Percentiles rank a stretch among this genome's conserved stretches.
These are phyloP conservation scores for Monochamus saltuarius DNA, from an alignment of 1,140 invertebrate species.

Conservation along the genomic window DNA sequence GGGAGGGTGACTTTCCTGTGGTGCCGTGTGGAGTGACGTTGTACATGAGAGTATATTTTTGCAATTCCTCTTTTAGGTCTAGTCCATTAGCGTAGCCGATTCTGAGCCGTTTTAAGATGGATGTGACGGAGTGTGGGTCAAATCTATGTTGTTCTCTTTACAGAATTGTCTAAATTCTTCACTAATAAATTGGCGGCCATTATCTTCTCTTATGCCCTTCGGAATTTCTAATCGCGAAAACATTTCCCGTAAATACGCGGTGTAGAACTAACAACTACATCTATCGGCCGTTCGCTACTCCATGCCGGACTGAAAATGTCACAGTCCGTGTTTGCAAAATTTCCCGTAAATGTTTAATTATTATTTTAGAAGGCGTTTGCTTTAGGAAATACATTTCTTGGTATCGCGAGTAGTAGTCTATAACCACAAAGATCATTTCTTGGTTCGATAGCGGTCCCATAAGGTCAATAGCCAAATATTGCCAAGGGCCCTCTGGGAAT, in stretches of 20 bases:
- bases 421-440: conserved; percentile 30
- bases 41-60: conserved; percentile 45
- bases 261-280: too few species aligned
- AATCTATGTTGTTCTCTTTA: conserved; percentile 29
- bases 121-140: conserved; percentile 36
- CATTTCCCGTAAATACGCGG: too few species aligned
- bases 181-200: conserved; percentile 37
- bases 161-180: conserved; percentile 37
- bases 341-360: conserved; percentile 17
- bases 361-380: conserved; percentile 7
- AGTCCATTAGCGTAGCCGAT: background rate
- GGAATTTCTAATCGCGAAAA: conserved; percentile 28
- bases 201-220: conserved; percentile 34
- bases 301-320: too few species aligned
- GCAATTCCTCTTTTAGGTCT: conserved; percentile 32
- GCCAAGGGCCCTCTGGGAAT: conserved; percentile 38
- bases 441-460: conserved; percentile 33
- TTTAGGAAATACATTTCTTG: conserved; percentile 29
- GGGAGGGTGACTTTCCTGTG: conserved; percentile 40
- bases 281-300: too few species aligned
- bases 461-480: conserved; percentile 32
- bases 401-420: conserved; percentile 40
- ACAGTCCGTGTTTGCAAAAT: too few species aligned
- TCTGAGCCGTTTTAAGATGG: conserved; percentile 16
- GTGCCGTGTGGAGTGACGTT: conserved; percentile 43